Evolutionary conservation across 2,113 vertebrate genomes (phyloP).

Genomic region (Myiozetetes cayanensis): DNA sequence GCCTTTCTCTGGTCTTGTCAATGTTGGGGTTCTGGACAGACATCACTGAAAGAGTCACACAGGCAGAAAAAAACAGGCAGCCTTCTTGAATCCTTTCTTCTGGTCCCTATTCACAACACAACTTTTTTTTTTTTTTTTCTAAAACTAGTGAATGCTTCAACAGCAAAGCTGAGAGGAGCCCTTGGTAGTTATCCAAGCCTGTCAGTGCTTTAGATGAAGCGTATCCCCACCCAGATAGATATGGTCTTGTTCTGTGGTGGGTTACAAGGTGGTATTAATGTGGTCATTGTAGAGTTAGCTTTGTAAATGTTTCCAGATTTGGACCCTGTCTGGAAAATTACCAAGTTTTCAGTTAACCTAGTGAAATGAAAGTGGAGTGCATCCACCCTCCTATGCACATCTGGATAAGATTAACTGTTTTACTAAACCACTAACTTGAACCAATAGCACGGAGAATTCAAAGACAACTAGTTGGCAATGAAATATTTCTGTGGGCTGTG

Average conservation of each 20-base stretch:
- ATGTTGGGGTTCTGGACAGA: neutral
- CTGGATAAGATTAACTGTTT: neutral
- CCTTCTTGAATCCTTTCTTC: neutral
- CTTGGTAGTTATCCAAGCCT: neutral
- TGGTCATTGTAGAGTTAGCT: neutral
- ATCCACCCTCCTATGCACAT: neutral
- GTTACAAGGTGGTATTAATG: neutral
- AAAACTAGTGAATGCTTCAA: neutral
- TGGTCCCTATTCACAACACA: neutral
- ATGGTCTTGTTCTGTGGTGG: neutral
- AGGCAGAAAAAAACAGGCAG: neutral
- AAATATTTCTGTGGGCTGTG: neutral
- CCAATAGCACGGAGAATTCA: neutral
- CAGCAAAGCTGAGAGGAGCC: neutral
- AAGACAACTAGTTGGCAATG: neutral
- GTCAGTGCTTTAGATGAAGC: neutral
- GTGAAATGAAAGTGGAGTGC: neutral
- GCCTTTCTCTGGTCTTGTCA: neutral
- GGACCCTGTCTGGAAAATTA: neutral
- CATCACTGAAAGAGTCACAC: neutral
- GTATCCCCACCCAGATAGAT: rapidly evolving
- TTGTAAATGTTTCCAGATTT: neutral
- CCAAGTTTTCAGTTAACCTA: neutral
- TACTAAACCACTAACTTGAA: neutral
- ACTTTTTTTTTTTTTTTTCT: neutral